Base-by-base conservation (phyloP, 2,113 vertebrate genomes). In the Bungarus multicinctus region DNA sequence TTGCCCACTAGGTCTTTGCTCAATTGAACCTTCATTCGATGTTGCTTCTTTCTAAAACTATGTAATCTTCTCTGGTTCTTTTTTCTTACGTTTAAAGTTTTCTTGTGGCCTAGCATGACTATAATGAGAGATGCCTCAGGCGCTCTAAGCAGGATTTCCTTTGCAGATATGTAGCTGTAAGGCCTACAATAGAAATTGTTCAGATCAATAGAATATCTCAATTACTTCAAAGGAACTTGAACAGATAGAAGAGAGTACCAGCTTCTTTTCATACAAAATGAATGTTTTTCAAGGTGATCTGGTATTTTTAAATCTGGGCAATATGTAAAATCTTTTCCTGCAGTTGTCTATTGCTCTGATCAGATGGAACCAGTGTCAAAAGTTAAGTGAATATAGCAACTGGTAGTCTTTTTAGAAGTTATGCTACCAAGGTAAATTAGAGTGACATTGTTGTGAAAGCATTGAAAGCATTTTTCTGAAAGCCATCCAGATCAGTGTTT, bases 121-220 rank as follows among this genome's bases (percentile, higher is more conserved):
- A 47, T 86, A 55, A 91, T 87, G 90, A 86, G 53, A 47, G 39
- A 58, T 91, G 90, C 90, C 81, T 91, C 47, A 58, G 90, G 64
- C 20, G 86, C 89, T 92, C n/a, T 1, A 89, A 4, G 1, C 27
- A 52, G 93, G 92, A 94, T 85, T 27, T 52, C 93, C 50, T 4
- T 50, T 90, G 2, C 23, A 89, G 54, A 95, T 8, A 22, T 12
- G 34, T 87, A 94, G 93, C 14, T 69, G 92, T 85, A 92, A 54
- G 8, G 23, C 10, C 30, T 74, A 30, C 95, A 9, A 20, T 88
- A 93, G 91, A 94, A 64, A 0, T 1, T 64, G 43, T 91, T 93
- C 54, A 92, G 93, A 94, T 50, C 50, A 94, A 34, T 27, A 64
- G 34, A 94, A 25, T 93, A 94, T 91, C 20, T 12, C 89, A 6